A percentile compares a stretch with the other conserved stretches of the same genome.
Evolutionary conservation across 2,113 vertebrate genomes (phyloP).

Genomic region (Chaetops frenatus): DNA sequence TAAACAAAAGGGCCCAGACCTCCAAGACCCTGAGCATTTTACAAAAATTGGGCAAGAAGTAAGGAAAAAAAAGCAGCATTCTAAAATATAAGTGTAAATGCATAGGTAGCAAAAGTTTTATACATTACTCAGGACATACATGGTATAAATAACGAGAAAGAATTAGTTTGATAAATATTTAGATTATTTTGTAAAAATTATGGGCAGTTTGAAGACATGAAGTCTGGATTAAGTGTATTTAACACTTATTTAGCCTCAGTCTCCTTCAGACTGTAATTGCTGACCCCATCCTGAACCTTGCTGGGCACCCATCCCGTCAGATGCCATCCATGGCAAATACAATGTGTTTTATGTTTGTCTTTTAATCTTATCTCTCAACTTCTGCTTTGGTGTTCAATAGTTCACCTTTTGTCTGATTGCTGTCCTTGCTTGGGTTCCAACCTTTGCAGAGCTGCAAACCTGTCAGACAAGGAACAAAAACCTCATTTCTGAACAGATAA

Average conservation of each 20-base stretch:
- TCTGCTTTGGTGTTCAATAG: not conserved
- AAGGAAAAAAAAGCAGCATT: not conserved
- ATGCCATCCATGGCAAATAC: not conserved
- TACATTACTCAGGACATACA: not conserved
- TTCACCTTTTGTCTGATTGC: not conserved
- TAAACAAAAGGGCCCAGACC: not conserved
- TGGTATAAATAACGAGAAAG: not conserved
- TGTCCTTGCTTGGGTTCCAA: not conserved
- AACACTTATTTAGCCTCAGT: not conserved
- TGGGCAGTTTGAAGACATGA: not conserved
- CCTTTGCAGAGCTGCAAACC: not conserved
- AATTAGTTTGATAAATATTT: not conserved
- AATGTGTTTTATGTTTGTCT: not conserved
- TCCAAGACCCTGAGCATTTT: not conserved
- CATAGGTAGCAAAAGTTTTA: not conserved
- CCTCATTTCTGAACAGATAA: not conserved
- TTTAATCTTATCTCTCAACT: not conserved
- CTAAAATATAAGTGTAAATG: not conserved
- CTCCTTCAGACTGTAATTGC: not conserved
- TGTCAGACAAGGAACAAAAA: constrained; percentile 22
- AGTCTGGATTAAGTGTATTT: not conserved
- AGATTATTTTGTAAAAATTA: not conserved
- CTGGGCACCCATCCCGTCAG: not conserved
- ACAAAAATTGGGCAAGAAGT: not conserved
- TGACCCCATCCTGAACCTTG: not conserved